These are phyloP conservation scores for Leptocoma aspasia DNA, from an alignment of 2,113 vertebrate species.

Conservation along the genomic window DNA sequence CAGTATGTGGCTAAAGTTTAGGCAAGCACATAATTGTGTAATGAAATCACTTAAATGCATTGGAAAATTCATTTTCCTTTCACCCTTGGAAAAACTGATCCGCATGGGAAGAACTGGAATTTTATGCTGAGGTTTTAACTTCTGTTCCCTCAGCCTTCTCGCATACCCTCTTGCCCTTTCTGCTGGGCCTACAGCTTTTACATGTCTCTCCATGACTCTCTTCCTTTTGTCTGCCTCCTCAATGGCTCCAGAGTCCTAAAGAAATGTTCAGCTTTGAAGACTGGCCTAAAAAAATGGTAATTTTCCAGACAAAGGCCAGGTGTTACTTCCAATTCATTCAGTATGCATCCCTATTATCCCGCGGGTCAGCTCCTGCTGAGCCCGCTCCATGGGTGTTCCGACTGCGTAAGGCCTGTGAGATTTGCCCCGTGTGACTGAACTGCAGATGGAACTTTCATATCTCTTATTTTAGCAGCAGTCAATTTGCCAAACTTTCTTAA, in stretches of 20 bases:
- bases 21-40: conserved; percentile 50
- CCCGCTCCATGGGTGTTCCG: conserved; percentile 39
- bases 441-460: conserved; percentile 46
- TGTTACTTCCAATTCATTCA: conserved; percentile 57
- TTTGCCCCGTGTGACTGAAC: conserved; percentile 51
- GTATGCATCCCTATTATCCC: conserved; percentile 49
- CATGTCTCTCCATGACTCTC: conserved; percentile 42
- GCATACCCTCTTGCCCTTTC: conserved; percentile 5
- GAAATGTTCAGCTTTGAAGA: conserved; percentile 61
- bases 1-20: conserved; percentile 46
- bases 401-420: conserved; percentile 45
- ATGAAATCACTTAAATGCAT: conserved; percentile 51
- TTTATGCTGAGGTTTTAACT: conserved; percentile 15
- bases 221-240: conserved; percentile 63
- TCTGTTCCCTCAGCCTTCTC: conserved; percentile 22
- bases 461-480: conserved; percentile 57
- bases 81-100: conserved; percentile 31
- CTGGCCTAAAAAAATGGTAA: conserved; percentile 65
- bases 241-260: conserved; percentile 61
- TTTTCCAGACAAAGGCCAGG: conserved; percentile 65
- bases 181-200: conserved; percentile 50
- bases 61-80: conserved; percentile 40
- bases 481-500: conserved; percentile 51
- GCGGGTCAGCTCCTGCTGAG: background rate
- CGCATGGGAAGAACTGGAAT: background rate